Base-by-base conservation (phyloP, 1,140 invertebrate genomes). In the Spodoptera frugiperda region DNA sequence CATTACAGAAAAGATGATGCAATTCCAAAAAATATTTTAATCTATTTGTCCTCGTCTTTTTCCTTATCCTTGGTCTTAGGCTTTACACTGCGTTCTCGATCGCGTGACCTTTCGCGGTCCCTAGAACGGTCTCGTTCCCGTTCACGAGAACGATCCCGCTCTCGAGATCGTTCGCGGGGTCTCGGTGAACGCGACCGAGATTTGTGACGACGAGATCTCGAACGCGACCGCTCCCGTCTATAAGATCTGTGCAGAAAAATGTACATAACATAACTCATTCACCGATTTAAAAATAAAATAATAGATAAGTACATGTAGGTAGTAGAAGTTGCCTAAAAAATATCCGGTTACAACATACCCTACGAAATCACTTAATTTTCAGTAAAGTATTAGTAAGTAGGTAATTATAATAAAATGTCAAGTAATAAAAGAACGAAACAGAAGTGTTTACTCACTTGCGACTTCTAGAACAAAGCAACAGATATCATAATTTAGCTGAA, bases 121-220 rank as follows among this genome's bases (percentile, higher is more conserved):
- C 81, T 67, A 10, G 61, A 63, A 2, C 87, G 79, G 6, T 87
- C 86, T 14, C 90, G 76, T 10, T 85, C 84, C 4, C 86, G 81
- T 0, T 82, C 83, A 14, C 84, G 78, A 0, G 73, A 81, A 11
- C 85, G 78, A 2, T 84, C 85, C 10, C 86, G 81, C 4, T 86
- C 87, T 8, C 85, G 82, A 0, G 81, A 84, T 4, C 87, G 84
- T 49, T 92, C 90, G 25, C 93, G 87, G 53, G 70, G 82, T 0
- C 90, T 85, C 75, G 93, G 94, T 54, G 93, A 94, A 6, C 94
- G 90, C 8, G 93, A 94, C 0, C 94, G 87, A 5, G 93, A 94
- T 80, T 94, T 94, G 87, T 93, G 92, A 39, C 93, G 91, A 1
- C 92, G 89, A 17, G 92, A 91, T 2, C 94, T 79, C 0, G 94